These are phyloP conservation scores for Pseudobourletiella spinata DNA, from an alignment of 1,140 invertebrate species.

Conservation along the genomic window DNA sequence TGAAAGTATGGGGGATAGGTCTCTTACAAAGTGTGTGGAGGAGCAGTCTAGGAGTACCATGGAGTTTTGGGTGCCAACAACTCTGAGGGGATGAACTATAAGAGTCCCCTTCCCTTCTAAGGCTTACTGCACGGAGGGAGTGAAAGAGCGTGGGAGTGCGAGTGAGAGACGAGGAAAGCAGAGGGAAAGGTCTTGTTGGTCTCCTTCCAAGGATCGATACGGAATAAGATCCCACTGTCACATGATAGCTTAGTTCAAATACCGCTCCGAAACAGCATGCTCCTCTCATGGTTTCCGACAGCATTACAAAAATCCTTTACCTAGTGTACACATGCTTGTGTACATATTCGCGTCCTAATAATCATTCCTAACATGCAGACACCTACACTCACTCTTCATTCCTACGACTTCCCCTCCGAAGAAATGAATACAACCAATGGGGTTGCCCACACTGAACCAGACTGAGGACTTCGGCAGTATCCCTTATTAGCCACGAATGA, in stretches of 20 bases:
- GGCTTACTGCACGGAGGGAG: no score
- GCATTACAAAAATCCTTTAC: no score
- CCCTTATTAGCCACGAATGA: no score
- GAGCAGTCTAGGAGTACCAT: not conserved
- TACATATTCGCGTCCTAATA: not conserved
- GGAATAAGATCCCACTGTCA: not conserved
- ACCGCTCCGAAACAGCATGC: not conserved
- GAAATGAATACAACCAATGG: no score
- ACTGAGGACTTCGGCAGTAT: no score
- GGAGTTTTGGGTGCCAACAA: not conserved
- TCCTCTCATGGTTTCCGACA: not conserved
- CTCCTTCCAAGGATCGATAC: not conserved
- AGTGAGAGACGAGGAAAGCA: not conserved
- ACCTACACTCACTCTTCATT: no score
- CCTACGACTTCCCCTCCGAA: no score
- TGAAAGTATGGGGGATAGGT: not conserved
- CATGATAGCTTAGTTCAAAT: not conserved
- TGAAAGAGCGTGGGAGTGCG: not conserved
- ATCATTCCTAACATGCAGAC: not conserved
- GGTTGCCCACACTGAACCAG: no score
- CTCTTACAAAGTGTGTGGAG: not conserved
- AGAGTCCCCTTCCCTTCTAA: no score
- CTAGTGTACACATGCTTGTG: no score
- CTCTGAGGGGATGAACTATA: not conserved
- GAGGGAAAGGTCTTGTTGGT: slow-evolving; percentile 1